A percentile compares a stretch with the other conserved stretches of the same genome.
phyloP scores from a whole-genome alignment of 2,797 vertebrate genomes.

The Psittacula echo region DNA sequence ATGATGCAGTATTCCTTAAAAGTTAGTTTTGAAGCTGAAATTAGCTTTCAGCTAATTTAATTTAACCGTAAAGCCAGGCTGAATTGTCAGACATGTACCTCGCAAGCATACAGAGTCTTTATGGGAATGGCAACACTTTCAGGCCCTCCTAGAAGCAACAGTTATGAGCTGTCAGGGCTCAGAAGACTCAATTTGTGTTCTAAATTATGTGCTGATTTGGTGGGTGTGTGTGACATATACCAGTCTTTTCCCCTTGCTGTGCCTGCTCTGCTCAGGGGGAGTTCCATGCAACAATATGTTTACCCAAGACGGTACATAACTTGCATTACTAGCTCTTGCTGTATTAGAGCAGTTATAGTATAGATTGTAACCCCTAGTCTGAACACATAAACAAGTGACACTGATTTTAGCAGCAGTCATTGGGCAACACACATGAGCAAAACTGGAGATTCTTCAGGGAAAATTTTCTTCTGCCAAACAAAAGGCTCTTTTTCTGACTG shows the following conservation, averaged over 20 bases:
- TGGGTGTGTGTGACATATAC: background rate
- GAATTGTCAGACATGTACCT: background rate
- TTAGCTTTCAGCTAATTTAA: background rate
- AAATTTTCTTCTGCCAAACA: background rate
- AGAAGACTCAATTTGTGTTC: conserved; percentile 6
- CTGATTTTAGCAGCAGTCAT: background rate
- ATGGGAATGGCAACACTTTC: background rate
- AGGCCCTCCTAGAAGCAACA: background rate
- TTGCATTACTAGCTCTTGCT: background rate
- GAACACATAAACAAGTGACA: background rate
- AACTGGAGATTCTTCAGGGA: background rate
- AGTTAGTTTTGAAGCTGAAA: conserved; percentile 13
- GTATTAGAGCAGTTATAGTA: background rate
- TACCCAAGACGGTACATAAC: background rate
- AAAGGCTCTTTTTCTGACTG: background rate
- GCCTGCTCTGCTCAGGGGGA: background rate
- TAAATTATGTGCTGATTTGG: background rate
- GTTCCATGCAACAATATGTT: background rate
- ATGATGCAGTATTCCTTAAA: background rate
- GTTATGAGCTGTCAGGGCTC: background rate
- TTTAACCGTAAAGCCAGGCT: background rate
- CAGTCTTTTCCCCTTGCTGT: background rate
- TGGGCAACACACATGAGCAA: background rate
- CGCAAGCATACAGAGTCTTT: background rate
- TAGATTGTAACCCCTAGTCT: background rate